Evolutionary conservation across 2,888 invertebrate species (phyloP).

Genomic region (Heliconius erato): DNA sequence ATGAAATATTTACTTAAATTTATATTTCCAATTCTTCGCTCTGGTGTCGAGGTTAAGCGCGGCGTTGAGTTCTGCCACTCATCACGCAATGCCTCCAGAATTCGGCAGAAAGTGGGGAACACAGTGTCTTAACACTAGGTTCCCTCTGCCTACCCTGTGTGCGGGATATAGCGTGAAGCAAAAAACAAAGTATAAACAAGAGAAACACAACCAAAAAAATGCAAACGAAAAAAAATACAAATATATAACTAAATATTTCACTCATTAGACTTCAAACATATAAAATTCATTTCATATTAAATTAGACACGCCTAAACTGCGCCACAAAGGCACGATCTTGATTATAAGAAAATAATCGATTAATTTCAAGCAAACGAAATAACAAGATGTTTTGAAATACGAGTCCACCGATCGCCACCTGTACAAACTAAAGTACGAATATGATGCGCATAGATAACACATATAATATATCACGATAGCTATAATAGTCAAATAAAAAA

Average conservation of each 20-base stretch:
- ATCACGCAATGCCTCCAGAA: no score
- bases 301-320: neutral
- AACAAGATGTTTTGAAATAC: neutral
- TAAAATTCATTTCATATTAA: neutral
- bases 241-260: neutral
- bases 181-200: no score
- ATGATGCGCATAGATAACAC: neutral
- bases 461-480: slow-evolving; percentile 20
- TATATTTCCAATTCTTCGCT: no score
- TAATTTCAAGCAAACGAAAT: neutral
- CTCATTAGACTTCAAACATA: neutral
- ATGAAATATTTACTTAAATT: no score
- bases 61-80: no score
- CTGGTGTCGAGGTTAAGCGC: no score
- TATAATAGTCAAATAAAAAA: slow-evolving; percentile 31
- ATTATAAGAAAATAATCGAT: neutral
- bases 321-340: neutral
- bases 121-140: no score
- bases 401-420: neutral
- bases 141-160: no score
- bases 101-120: no score
- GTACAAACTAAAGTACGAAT: slow-evolving; percentile 4
- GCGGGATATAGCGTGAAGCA: no score
- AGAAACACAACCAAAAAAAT: neutral
- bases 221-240: neutral